These are phyloP conservation scores for Drosophila punjabiensis DNA, from an alignment of 1,140 invertebrate genomes.

Conservation along the genomic window DNA sequence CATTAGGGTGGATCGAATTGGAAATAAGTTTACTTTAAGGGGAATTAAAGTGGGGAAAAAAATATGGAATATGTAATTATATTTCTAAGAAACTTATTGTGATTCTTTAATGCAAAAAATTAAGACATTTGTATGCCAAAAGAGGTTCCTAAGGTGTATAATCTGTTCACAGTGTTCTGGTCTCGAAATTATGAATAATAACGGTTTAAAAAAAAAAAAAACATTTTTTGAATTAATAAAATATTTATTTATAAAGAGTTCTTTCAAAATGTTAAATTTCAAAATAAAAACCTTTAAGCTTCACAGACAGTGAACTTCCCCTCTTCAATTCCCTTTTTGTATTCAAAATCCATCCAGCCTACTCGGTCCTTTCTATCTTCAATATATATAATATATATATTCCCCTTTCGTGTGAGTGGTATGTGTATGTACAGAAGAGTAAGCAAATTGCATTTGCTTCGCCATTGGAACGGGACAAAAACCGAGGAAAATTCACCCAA, in stretches of 20 bases:
- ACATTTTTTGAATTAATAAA: background rate
- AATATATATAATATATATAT: conserved; percentile 3
- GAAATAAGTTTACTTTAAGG: background rate
- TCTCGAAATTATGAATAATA: background rate
- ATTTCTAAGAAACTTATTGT: background rate
- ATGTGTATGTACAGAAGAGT: conserved; percentile 27
- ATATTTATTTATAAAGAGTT: background rate
- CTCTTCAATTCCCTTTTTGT: background rate
- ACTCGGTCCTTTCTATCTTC: background rate
- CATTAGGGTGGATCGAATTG: conserved; percentile 22
- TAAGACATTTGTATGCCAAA: no score
- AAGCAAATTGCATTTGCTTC: conserved; percentile 41
- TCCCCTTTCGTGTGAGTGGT: background rate
- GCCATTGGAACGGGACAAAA: background rate
- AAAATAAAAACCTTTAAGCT: background rate
- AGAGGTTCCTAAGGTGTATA: background rate
- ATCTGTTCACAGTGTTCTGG: no score
- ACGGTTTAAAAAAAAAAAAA: background rate
- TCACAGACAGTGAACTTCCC: background rate
- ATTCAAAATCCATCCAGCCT: conserved; percentile 23
- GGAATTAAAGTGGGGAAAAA: background rate
- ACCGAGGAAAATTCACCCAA: conserved; percentile 10
- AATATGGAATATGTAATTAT: no score
- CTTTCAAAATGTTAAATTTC: background rate
- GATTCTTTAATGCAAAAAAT: no score